phyloP scores from a whole-genome alignment of 2,888 invertebrate genomes.

The Brenthis daphne region DNA sequence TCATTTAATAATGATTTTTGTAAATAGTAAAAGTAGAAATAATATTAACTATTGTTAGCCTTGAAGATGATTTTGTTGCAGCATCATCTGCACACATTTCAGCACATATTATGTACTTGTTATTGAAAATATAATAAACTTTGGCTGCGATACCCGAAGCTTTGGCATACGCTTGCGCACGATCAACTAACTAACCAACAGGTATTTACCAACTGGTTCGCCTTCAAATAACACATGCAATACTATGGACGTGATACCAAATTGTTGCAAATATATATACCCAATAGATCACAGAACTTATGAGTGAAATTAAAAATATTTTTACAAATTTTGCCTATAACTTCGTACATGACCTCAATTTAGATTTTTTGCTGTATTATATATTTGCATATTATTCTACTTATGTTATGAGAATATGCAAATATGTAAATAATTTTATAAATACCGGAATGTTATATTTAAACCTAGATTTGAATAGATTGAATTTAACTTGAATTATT shows the following conservation, averaged over 20 bases:
- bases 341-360: too few species aligned
- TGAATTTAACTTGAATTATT: too few species aligned
- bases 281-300: slow-evolving; percentile 4
- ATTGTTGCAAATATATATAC: slow-evolving; percentile 33
- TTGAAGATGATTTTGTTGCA: background rate
- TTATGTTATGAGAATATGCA: too few species aligned
- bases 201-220: slow-evolving; percentile 55
- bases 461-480: too few species aligned
- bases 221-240: slow-evolving; percentile 55
- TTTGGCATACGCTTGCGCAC: slow-evolving; percentile 42
- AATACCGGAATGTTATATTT: too few species aligned
- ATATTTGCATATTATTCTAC: too few species aligned
- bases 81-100: background rate
- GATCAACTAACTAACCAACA: slow-evolving; percentile 46
- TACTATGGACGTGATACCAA: slow-evolving; percentile 38
- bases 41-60: too few species aligned
- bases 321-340: background rate
- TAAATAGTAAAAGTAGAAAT: background rate
- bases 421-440: too few species aligned
- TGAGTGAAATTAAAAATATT: background rate
- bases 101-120: slow-evolving; percentile 16
- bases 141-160: slow-evolving; percentile 37
- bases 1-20: too few species aligned
- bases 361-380: too few species aligned
- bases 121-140: slow-evolving; percentile 40